Percentiles rank a stretch among this genome's conserved stretches.
phyloP scores from a whole-genome alignment of 2,113 vertebrate genomes.

The Sclerurus mexicanus region DNA sequence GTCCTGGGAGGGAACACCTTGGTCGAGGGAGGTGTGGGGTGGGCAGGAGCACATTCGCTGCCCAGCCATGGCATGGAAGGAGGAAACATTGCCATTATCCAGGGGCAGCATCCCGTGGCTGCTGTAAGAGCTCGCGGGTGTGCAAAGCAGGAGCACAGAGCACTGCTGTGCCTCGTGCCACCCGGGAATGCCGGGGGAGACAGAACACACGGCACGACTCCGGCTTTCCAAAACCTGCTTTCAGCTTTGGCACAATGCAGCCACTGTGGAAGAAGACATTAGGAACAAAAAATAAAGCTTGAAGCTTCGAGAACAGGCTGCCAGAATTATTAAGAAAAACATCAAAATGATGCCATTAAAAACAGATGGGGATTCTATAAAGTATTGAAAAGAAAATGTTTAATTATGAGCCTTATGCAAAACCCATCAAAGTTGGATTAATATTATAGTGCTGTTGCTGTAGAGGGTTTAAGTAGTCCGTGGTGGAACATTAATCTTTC shows the following conservation, averaged over 20 bases:
- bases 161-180: conserved; percentile 4
- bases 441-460: conserved; percentile 74
- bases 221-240: conserved; percentile 42
- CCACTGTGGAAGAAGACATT: conserved; percentile 79
- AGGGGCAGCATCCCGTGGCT: background rate
- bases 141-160: background rate
- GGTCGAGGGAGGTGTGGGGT: background rate
- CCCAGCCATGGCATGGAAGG: background rate
- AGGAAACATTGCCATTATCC: conserved; percentile 12
- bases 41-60: background rate
- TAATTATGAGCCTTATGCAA: conserved; percentile 83
- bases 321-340: conserved; percentile 82
- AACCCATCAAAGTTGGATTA: conserved; percentile 80
- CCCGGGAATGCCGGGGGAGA: background rate
- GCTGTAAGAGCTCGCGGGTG: background rate
- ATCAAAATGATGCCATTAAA: conserved; percentile 83
- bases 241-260: conserved; percentile 71
- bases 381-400: conserved; percentile 83
- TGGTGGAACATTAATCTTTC: conserved; percentile 80
- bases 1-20: background rate
- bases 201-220: background rate
- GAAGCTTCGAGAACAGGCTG: conserved; percentile 74
- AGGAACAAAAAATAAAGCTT: conserved; percentile 77
- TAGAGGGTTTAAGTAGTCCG: conserved; percentile 76
- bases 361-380: conserved; percentile 83